These are phyloP conservation scores for Pegea sp. DNA, from an alignment of 23 tunicate species.

Conservation along the genomic window DNA sequence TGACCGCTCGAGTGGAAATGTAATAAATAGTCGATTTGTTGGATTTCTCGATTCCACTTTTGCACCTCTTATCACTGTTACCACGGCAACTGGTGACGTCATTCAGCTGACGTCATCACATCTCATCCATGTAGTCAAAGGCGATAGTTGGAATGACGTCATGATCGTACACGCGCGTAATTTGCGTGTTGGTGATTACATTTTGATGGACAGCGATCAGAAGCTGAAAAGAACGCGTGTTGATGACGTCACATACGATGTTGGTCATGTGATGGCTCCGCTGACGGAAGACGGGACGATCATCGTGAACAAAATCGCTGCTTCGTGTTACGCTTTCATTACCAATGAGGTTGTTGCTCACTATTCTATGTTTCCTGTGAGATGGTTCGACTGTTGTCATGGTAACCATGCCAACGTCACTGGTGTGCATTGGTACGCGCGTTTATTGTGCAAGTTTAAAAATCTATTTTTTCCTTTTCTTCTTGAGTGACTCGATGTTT, in stretches of 20 bases:
- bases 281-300: conserved; percentile 7
- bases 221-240: too few relatives aligned
- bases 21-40: not conserved
- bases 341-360: conserved; percentile 5
- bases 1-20: conserved; percentile 2
- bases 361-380: conserved; percentile 7
- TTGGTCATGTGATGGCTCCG: too few relatives aligned
- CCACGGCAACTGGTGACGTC: conserved; percentile 1
- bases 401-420: too few relatives aligned
- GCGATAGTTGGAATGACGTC: too few relatives aligned
- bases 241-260: too few relatives aligned
- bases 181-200: conserved; percentile 4
- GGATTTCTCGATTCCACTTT: conserved; percentile 6
- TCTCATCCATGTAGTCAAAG: too few relatives aligned
- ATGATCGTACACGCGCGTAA: not conserved
- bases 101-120: conserved; percentile 5
- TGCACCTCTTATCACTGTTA: not conserved
- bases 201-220: too few relatives aligned
- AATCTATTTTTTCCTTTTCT: too few relatives aligned
- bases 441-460: too few relatives aligned
- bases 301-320: conserved; percentile 5
- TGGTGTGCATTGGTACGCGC: too few relatives aligned
- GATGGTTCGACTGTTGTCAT: too few relatives aligned
- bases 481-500: too few relatives aligned
- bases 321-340: conserved; percentile 13